Evolutionary conservation across 2,113 vertebrate genomes (phyloP).

Genomic region (Oceanodroma tethys): DNA sequence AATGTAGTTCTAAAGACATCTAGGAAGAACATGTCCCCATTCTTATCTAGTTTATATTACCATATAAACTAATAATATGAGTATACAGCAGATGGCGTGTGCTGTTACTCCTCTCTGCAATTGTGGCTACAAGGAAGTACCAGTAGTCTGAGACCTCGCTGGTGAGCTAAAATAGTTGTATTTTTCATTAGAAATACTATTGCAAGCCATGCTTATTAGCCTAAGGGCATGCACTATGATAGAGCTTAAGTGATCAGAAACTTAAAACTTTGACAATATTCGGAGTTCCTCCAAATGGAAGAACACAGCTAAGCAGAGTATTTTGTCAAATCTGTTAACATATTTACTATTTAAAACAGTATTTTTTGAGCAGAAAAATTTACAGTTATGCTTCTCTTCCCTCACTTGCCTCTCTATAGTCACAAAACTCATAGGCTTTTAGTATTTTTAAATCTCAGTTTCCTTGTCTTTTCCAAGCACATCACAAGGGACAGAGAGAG

Average conservation of each 20-base stretch:
- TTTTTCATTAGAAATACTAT: not conserved
- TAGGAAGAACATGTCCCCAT: not conserved
- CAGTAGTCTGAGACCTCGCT: not conserved
- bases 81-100: conserved; percentile 4
- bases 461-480: not conserved
- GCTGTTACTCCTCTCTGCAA: not conserved
- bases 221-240: not conserved
- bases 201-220: not conserved
- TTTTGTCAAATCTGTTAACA: not conserved
- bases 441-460: not conserved
- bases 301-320: not conserved
- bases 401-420: not conserved
- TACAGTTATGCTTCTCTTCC: not conserved
- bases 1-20: not conserved
- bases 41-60: not conserved
- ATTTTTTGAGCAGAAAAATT: not conserved
- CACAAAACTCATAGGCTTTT: not conserved
- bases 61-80: not conserved
- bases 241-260: not conserved
- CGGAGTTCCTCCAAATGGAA: not conserved
- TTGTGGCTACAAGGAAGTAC: not conserved
- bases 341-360: not conserved
- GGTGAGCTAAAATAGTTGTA: not conserved
- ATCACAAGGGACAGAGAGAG: not conserved
- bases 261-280: not conserved